Percentiles rank a stretch among this genome's conserved stretches.
These are phyloP conservation scores for Ctenochaetus hawaiiensis DNA, from an alignment of 2,797 vertebrate species.

Conservation along the genomic window DNA sequence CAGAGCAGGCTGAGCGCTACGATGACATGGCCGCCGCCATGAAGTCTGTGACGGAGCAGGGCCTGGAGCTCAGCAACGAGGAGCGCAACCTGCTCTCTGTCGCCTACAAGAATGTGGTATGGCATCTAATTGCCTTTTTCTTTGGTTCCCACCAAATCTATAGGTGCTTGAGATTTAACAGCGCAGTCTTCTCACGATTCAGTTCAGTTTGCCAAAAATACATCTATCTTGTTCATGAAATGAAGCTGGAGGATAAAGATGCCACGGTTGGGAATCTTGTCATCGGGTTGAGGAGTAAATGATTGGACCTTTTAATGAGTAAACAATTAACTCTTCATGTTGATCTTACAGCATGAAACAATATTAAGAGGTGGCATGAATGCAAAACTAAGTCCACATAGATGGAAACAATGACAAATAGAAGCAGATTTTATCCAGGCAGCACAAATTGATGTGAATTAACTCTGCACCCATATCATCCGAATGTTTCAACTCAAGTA, in stretches of 20 bases:
- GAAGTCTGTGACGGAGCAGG: slow-evolving; percentile 95
- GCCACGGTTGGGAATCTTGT: too few species aligned
- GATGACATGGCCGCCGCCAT: slow-evolving; percentile 98
- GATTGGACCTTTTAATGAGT: too few species aligned
- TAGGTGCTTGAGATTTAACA: too few species aligned
- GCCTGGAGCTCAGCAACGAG: slow-evolving; percentile 93
- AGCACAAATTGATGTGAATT: not conserved
- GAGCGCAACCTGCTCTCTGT: slow-evolving; percentile 98
- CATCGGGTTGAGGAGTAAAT: not conserved
- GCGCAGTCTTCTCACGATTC: not conserved
- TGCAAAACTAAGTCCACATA: not conserved
- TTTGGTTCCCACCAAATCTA: not conserved
- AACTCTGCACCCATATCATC: not conserved
- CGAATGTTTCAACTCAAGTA: not conserved
- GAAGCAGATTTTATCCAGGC: not conserved
- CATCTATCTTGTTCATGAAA: not conserved
- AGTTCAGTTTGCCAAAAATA: not conserved
- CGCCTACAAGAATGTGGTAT: slow-evolving; percentile 98
- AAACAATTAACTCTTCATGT: too few species aligned
- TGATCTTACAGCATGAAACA: not conserved
- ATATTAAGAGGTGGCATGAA: not conserved
- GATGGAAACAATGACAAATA: not conserved
- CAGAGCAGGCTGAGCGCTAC: slow-evolving; percentile 98
- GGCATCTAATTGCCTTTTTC: not conserved
- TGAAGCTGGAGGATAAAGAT: not conserved